phyloP scores from a whole-genome alignment of 2,888 invertebrate genomes.

The Vandiemenella viatica region DNA sequence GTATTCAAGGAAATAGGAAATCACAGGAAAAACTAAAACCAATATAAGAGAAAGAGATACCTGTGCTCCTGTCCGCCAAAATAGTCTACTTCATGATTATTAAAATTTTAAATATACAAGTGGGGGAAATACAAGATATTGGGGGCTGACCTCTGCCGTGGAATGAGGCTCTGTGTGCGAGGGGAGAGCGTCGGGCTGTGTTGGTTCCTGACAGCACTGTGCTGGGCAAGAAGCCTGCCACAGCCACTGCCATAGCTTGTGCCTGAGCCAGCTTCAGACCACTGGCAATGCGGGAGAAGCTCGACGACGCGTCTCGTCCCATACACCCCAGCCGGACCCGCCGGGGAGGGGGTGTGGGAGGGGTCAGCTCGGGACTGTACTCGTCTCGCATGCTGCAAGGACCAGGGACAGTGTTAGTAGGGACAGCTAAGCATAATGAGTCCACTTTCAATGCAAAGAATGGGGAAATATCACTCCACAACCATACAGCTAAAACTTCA shows the following conservation, averaged over 20 bases:
- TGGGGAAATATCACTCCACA: too few relatives aligned
- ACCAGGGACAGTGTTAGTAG: conserved; percentile 19
- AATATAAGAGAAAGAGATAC: too few relatives aligned
- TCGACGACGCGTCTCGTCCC: conserved; percentile 24
- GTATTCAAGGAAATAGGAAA: too few relatives aligned
- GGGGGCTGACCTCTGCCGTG: conserved; percentile 42
- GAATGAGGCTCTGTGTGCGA: conserved; percentile 43
- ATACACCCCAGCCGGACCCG: conserved; percentile 27
- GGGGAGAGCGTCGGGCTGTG: conserved; percentile 21
- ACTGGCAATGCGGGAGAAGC: conserved; percentile 44
- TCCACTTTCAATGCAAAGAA: too few relatives aligned
- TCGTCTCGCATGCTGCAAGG: conserved; percentile 40
- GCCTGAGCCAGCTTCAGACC: conserved; percentile 55
- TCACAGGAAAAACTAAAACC: too few relatives aligned
- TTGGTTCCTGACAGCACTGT: conserved; percentile 20
- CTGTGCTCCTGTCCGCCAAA: too few relatives aligned
- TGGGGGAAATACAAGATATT: too few relatives aligned
- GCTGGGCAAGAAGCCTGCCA: conserved; percentile 47
- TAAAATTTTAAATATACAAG: too few relatives aligned
- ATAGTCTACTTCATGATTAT: too few relatives aligned
- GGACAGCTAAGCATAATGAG: too few relatives aligned
- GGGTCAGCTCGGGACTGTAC: conserved; percentile 45
- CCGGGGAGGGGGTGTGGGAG: conserved; percentile 42
- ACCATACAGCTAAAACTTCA: neutral
- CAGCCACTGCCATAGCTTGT: conserved; percentile 50